These are phyloP conservation scores for Apamea anceps DNA, from an alignment of 2,888 invertebrate species.

Conservation along the genomic window DNA sequence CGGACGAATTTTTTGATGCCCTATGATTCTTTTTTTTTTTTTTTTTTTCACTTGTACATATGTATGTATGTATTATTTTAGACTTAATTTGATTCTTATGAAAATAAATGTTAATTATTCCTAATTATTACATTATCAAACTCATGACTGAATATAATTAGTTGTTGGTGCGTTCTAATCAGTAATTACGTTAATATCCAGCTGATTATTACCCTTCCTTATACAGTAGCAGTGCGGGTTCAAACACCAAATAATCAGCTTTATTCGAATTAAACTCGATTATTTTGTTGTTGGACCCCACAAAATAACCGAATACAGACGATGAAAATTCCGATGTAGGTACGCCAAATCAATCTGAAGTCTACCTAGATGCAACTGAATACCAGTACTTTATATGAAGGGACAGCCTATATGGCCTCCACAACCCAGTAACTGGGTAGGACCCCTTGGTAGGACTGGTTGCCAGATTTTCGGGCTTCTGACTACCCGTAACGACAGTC, in stretches of 20 bases:
- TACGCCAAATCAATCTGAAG: background rate
- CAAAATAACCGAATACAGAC: background rate
- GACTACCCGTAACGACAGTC: background rate
- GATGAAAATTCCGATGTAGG: background rate
- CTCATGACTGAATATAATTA: background rate
- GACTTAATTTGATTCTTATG: no score
- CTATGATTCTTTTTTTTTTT: no score
- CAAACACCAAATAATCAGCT: constrained; percentile 17
- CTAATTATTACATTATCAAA: background rate
- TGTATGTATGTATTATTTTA: no score
- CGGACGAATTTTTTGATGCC: no score
- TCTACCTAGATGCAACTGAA: background rate
- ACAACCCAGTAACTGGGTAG: background rate
- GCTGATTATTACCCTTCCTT: constrained; percentile 8
- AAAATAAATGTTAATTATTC: no score
- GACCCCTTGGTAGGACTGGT: background rate
- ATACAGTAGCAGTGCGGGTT: no score
- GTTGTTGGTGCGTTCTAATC: constrained; percentile 11
- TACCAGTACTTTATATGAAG: background rate
- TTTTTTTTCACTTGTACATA: no score
- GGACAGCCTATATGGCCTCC: no score
- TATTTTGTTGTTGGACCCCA: background rate
- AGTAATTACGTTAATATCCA: constrained; percentile 8
- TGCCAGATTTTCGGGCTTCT: background rate
- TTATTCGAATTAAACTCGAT: constrained; percentile 35